phyloP scores from a whole-genome alignment of 2,113 vertebrate genomes.

The Odontophorus gujanensis region DNA sequence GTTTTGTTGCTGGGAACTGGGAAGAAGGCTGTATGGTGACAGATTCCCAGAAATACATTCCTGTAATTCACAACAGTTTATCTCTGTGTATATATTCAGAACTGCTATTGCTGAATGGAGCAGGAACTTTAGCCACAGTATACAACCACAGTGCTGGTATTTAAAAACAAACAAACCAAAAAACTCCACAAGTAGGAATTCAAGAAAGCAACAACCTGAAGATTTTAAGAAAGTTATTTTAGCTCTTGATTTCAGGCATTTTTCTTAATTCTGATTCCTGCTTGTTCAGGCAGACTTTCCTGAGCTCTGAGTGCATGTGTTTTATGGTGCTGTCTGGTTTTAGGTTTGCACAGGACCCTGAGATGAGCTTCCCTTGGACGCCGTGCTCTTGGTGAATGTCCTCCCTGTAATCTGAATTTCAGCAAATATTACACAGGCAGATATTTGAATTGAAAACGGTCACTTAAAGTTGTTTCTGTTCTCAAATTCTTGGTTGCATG shows the following conservation, averaged over 20 bases:
- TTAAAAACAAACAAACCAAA: background rate
- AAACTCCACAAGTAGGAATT: too few relatives aligned
- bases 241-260: background rate
- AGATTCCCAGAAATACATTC: background rate
- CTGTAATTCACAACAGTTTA: too few relatives aligned
- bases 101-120: background rate
- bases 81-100: background rate
- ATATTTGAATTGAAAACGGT: too few relatives aligned
- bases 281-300: background rate
- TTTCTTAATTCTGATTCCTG: background rate
- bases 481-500: background rate
- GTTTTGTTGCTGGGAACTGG: background rate
- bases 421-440: too few relatives aligned
- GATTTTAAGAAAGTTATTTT: background rate
- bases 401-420: background rate
- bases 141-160: fast-evolving
- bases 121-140: background rate
- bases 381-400: fast-evolving
- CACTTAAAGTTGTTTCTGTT: too few relatives aligned
- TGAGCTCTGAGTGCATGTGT: too few relatives aligned
- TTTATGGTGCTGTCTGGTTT: background rate
- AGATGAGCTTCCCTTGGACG: background rate
- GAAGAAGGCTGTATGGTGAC: background rate
- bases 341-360: background rate
- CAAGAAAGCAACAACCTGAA: background rate